phyloP scores from a whole-genome alignment of 2,888 invertebrate species.

The Amblyteles armatorius region DNA sequence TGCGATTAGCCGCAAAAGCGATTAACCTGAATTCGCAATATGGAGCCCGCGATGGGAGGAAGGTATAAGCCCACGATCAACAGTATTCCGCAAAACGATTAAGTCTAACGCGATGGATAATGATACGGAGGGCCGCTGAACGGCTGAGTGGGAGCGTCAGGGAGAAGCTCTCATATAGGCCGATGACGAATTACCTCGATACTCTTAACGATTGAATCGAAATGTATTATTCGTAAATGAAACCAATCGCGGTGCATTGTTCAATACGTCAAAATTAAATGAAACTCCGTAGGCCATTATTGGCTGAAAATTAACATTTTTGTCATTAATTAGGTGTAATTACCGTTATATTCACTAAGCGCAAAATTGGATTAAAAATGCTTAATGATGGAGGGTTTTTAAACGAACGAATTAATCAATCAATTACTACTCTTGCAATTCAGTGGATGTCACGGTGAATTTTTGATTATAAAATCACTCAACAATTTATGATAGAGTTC shows the following conservation, averaged over 20 bases:
- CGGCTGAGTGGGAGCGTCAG: neutral
- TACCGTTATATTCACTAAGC: neutral
- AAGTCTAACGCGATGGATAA: slow-evolving; percentile 58
- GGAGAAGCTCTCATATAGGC: slow-evolving; percentile 1
- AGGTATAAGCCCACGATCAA: slow-evolving; percentile 42
- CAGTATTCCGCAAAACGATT: slow-evolving; percentile 61
- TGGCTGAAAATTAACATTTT: neutral
- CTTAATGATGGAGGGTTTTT: neutral
- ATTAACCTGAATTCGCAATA: slow-evolving; percentile 80
- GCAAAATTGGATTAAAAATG: neutral
- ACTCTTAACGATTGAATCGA: neutral
- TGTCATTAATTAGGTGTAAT: neutral
- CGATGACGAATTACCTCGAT: slow-evolving; percentile 30
- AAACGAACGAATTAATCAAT: neutral
- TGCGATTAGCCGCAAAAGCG: slow-evolving; percentile 77
- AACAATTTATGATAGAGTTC: neutral
- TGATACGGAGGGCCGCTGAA: slow-evolving; percentile 39
- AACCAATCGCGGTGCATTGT: neutral
- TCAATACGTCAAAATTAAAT: neutral
- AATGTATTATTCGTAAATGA: neutral
- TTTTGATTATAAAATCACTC: neutral
- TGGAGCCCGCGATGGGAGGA: slow-evolving; percentile 66
- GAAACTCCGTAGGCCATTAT: neutral
- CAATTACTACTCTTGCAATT: neutral
- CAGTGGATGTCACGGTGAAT: too few species aligned